Base-by-base conservation (phyloP, 2,113 vertebrate genomes). In the Nerophis lumbriciformis region DNA sequence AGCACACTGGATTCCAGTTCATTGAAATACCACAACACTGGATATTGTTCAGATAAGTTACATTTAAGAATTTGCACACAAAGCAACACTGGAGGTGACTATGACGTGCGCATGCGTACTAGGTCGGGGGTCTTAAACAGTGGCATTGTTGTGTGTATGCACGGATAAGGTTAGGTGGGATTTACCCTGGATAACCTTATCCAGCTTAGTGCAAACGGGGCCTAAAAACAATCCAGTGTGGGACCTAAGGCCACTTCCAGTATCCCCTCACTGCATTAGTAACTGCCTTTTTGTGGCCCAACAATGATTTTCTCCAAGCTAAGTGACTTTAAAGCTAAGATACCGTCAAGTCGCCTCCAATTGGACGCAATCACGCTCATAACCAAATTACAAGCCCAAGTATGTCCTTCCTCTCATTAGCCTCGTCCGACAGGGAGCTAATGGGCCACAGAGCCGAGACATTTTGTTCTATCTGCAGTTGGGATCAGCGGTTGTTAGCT, bases 301-400 rank as follows among this genome's bases (percentile, higher is more conserved):
- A 64, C 63, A 62, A 73, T 69, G 60, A 68, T 78, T 83, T 80
- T 58, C 75, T 48, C 61, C 67, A 65, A 77, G 62, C 52, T 71
- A 44, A 19, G 49, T 49, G 50, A 28, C 47, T 76, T 71, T 44
- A 72, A 64, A 66, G 37, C 74, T 51, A 58, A 49, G 64, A 68
- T 66, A 55, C 68, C 62, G 63, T 71, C 70, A 69, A 55, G 69
- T 64, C 6, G 15, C 49, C 19, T 60, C 39, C 78, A 65, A 44
- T 65, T 44, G 49, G 66, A 73, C 75, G 70, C 73, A 53, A 70
- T 69, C 50, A 38, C 8, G 8, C 68, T 71, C 39, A 59, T 79
- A 81, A 88, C 76, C 19, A 75, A 80, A 86, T 86, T 86, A 86
- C 71, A 77, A 75, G 72, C 70, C 71, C 10, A 6, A 61, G 51